Conservation (phyloP, 37 sponge, comb jelly and placozoan genomes). For the Cliona cf. orientalis region DNA sequence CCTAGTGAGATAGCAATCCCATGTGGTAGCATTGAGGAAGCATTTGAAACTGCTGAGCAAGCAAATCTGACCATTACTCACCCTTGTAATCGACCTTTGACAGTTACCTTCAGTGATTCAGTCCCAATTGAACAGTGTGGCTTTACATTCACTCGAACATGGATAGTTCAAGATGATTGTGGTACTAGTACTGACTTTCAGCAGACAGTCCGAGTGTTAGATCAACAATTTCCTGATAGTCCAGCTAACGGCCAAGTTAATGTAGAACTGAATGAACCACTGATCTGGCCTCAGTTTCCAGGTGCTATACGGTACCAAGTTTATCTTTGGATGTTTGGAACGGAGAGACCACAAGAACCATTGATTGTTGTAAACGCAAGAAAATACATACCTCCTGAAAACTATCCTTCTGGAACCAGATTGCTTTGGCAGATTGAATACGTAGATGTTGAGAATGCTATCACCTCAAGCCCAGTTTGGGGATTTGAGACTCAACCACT, state of each 20-base stretch:
- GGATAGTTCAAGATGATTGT: constrained; percentile 38
- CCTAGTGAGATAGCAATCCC: constrained; percentile 6
- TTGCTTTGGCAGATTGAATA: constrained; percentile 29
- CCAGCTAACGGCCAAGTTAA: constrained; percentile 26
- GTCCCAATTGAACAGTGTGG: constrained; percentile 12
- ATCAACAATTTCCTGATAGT: constrained; percentile 26
- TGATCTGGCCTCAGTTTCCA: constrained; percentile 37
- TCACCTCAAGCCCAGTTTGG: constrained; percentile 33
- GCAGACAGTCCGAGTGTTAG: constrained; percentile 31
- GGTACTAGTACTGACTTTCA: background rate
- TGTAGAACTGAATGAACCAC: constrained; percentile 1
- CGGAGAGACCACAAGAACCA: constrained; percentile 13
- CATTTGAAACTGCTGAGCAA: background rate
- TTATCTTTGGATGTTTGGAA: constrained; percentile 33
- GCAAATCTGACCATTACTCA: constrained; percentile 2
- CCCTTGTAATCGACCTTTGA: constrained; percentile 30
- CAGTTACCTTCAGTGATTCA: constrained; percentile 17
- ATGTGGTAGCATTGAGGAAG: constrained; percentile 31
- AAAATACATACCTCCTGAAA: background rate
- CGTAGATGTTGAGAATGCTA: background rate
- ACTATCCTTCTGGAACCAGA: constrained; percentile 27
- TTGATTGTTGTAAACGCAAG: background rate
- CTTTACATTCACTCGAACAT: constrained; percentile 27
- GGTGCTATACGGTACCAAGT: constrained; percentile 30
- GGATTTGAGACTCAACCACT: constrained; percentile 29